Base-by-base conservation (phyloP, 1,140 invertebrate genomes). In the Polyergus mexicanus region DNA sequence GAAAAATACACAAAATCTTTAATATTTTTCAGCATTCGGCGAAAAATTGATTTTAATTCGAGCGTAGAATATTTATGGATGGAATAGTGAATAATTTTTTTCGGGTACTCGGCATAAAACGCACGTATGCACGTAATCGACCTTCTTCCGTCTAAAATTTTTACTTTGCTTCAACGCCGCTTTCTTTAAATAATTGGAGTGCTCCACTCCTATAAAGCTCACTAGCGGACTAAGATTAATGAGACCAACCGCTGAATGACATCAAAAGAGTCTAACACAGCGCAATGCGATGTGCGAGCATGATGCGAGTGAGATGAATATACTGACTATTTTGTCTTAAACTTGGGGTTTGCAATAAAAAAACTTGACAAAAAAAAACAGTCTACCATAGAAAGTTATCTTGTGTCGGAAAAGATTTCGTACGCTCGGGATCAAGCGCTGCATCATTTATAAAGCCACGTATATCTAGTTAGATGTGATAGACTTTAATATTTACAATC, bases 181-280 rank as follows among this genome's bases (percentile, higher is more conserved):
- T 54, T 28, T 66, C 76, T 51, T 68, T 35, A 78, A 78, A 78
- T 66, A 78, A 41, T 66, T 78, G 32, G n/a, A 78, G 47, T 54
- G 44, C 5, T 38, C 11, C 4, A 56, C 32, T 80, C 32, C 3
- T 32, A 32, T 22, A 25, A 38, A 68, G 16, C 58, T 41, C 32
- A 13, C 41, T 54, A 22, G 44, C 38, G 7, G 7, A 65, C 28
- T 10, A 1, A 8, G 6, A 13, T 44, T 68, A 68, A 68, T 68
- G 38, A 69, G 44, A 69, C 32, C 58, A 22, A 77, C 35, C 10
- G 19, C 4, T 8, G 63, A 78, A 51, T 54, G 60, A 80, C 44
- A 44, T 80, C 76, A 56, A 38, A 44, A 44, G 13, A 62, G 44
- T 11, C n/a, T 56, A 51, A 51, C 16, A 51, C 5, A 51, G 16